A percentile compares a stretch with the other conserved stretches of the same genome.
phyloP scores from a whole-genome alignment of 1,140 invertebrate genomes.

The Zaprionus ghesquierei region DNA sequence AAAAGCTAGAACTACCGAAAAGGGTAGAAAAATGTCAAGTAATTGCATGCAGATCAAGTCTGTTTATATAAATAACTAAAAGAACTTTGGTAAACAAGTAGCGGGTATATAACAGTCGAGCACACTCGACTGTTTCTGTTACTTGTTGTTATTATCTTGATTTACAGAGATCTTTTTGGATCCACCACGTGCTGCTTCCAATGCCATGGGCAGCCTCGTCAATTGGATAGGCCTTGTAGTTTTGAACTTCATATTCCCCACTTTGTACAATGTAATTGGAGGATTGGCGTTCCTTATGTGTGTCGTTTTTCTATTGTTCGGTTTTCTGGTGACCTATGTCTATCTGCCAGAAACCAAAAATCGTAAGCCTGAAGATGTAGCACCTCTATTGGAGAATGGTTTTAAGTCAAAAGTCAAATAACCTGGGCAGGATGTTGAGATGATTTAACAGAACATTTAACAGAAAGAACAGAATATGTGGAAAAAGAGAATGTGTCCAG shows the following conservation, averaged over 20 bases:
- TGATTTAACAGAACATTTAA: neutral
- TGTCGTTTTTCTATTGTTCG: constrained; percentile 83
- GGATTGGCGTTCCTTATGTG: constrained; percentile 88
- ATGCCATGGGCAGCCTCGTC: constrained; percentile 91
- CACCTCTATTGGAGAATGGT: constrained; percentile 82
- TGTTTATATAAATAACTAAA: too few species aligned
- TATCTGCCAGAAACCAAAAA: constrained; percentile 89
- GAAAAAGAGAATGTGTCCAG: too few species aligned
- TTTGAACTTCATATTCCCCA: constrained; percentile 89
- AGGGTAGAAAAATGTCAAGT: too few species aligned
- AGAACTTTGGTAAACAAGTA: too few species aligned
- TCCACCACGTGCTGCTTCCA: constrained; percentile 89
- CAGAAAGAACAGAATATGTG: neutral
- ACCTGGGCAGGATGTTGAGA: neutral
- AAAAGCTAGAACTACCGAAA: too few species aligned
- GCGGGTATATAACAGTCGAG: too few species aligned
- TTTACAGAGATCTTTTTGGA: constrained; percentile 94
- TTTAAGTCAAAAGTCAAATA: constrained; percentile 83
- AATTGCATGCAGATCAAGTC: too few species aligned
- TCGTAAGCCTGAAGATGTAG: constrained; percentile 85
- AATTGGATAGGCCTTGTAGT: constrained; percentile 95
- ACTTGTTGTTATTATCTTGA: too few species aligned
- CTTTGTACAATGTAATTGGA: constrained; percentile 85
- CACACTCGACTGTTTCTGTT: too few species aligned
- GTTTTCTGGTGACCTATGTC: constrained; percentile 85